Percentiles rank a stretch among this genome's conserved stretches.
These are phyloP conservation scores for Odontocerum albicorne DNA, from an alignment of 2,888 invertebrate species.

Conservation along the genomic window DNA sequence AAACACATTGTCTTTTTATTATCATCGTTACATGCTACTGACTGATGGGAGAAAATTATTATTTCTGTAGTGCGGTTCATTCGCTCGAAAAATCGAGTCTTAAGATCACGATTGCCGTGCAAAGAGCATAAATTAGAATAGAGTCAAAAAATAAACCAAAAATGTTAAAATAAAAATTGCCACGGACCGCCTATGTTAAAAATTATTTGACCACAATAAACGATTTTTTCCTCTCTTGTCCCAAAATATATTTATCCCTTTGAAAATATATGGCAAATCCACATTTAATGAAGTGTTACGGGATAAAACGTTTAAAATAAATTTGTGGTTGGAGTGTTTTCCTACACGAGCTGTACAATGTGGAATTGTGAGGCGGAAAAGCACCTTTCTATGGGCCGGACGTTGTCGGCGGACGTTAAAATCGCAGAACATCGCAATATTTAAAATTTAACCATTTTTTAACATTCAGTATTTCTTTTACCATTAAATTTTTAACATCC, in stretches of 20 bases:
- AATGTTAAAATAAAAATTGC: not conserved
- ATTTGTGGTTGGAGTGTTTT: conserved; percentile 18
- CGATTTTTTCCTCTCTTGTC: not conserved
- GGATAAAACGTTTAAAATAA: conserved; percentile 21
- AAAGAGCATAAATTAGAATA: too few relatives aligned
- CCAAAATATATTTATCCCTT: not conserved
- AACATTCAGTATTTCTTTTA: too few relatives aligned
- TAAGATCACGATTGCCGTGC: too few relatives aligned
- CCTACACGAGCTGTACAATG: conserved; percentile 6
- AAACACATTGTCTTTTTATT: too few relatives aligned
- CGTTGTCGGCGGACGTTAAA: not conserved
- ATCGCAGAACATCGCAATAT: not conserved
- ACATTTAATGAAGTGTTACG: conserved; percentile 24
- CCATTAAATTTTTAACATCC: too few relatives aligned
- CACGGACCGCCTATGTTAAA: not conserved
- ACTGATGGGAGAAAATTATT: too few relatives aligned
- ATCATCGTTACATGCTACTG: too few relatives aligned
- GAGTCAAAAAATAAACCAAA: not conserved
- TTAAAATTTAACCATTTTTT: not conserved
- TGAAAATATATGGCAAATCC: conserved; percentile 17
- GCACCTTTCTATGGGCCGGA: conserved; percentile 5
- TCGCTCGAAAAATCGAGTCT: too few relatives aligned
- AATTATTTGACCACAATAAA: not conserved
- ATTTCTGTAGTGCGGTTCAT: too few relatives aligned
- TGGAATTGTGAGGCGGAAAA: conserved; percentile 1